Conservation (phyloP, 2,797 vertebrate species). For the Podargus strigoides region DNA sequence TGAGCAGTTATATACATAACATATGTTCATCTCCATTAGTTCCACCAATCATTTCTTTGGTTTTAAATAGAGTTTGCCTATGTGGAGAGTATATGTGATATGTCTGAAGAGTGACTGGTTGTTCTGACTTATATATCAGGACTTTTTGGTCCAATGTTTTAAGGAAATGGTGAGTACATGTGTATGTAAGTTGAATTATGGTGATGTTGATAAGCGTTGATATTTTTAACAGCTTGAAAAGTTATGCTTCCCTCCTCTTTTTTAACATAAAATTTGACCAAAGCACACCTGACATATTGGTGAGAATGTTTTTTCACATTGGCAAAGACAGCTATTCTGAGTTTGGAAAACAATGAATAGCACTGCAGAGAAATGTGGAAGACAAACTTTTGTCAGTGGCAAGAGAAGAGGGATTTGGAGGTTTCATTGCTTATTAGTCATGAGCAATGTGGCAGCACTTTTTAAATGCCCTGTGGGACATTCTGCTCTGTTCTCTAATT, state of each 20-base stretch:
- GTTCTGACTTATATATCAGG: not conserved
- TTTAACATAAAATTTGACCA: not conserved
- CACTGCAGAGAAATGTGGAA: not conserved
- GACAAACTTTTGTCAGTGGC: not conserved
- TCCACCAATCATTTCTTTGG: not conserved
- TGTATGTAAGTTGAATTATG: not conserved
- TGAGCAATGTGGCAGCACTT: not conserved
- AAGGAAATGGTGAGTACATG: not conserved
- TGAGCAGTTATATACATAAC: not conserved
- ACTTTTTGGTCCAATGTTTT: not conserved
- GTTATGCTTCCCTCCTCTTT: not conserved
- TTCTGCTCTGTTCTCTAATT: not conserved
- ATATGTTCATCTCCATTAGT: rapidly evolving
- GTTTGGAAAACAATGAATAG: not conserved
- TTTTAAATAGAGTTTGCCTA: not conserved
- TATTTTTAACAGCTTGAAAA: not conserved
- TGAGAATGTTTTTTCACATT: not conserved
- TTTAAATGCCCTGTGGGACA: not conserved
- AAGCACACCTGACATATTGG: not conserved
- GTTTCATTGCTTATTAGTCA: not conserved
- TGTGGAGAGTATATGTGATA: no score
- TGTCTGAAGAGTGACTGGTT: not conserved
- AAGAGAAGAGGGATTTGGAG: not conserved
- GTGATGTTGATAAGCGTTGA: not conserved
- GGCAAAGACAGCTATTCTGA: not conserved